Percentiles rank a stretch among this genome's conserved stretches.
These are phyloP conservation scores for Cheilosia urbana DNA, from an alignment of 2,888 invertebrate species.

Conservation along the genomic window DNA sequence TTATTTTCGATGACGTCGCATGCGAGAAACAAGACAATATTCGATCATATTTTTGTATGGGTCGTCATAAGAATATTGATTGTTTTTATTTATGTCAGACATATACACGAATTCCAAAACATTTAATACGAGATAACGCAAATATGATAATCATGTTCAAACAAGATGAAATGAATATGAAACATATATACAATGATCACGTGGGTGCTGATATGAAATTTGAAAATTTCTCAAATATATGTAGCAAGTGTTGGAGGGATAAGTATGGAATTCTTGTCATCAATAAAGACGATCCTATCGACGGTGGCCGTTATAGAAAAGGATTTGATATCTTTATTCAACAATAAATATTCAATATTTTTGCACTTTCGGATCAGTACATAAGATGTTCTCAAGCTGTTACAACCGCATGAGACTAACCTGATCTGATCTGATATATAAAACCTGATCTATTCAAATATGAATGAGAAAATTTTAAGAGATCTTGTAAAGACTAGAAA, in stretches of 20 bases:
- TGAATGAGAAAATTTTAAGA: no score
- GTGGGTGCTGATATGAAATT: slow-evolving; percentile 76
- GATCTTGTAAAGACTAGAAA: no score
- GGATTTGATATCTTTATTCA: slow-evolving; percentile 76
- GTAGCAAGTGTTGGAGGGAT: slow-evolving; percentile 78
- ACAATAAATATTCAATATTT: slow-evolving; percentile 4
- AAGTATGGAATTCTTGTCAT: slow-evolving; percentile 78
- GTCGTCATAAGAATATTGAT: slow-evolving; percentile 79
- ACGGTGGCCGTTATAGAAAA: slow-evolving; percentile 78
- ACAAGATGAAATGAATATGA: slow-evolving; percentile 80
- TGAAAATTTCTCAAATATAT: slow-evolving; percentile 78
- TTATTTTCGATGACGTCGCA: slow-evolving; percentile 82
- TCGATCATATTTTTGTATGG: slow-evolving; percentile 26
- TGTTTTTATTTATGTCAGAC: slow-evolving; percentile 79
- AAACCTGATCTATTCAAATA: background rate
- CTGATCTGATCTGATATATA: background rate
- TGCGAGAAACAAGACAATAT: slow-evolving; percentile 79
- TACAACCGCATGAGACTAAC: background rate
- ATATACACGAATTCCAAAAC: slow-evolving; percentile 80
- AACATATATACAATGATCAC: slow-evolving; percentile 77
- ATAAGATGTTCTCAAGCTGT: slow-evolving; percentile 19
- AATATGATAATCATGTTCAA: slow-evolving; percentile 80
- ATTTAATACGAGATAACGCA: slow-evolving; percentile 79
- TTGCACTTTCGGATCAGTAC: slow-evolving; percentile 10
- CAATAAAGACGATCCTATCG: slow-evolving; percentile 77